A percentile compares a stretch with the other conserved stretches of the same genome.
These are phyloP conservation scores for Acholoe squamosa DNA, from an alignment of 2,888 invertebrate species.

Conservation along the genomic window DNA sequence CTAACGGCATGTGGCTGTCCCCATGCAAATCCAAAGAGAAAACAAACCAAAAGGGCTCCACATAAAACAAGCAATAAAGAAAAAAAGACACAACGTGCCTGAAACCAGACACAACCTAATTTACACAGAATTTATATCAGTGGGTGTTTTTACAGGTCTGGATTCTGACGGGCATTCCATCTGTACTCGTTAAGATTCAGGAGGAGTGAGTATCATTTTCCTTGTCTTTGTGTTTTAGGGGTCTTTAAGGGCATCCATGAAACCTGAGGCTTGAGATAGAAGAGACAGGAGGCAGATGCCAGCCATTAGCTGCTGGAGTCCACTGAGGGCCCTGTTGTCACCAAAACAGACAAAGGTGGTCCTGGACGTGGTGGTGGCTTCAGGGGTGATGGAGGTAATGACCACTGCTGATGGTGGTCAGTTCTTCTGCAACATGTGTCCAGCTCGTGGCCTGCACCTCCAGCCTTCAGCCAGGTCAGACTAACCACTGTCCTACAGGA, in stretches of 20 bases:
- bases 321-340: not conserved
- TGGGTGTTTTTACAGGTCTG: not conserved
- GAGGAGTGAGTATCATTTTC: not conserved
- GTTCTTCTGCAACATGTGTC: slow-evolving; percentile 38
- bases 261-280: not conserved
- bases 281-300: not conserved
- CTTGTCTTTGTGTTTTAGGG: not conserved
- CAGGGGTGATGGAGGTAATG: no score
- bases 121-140: not conserved
- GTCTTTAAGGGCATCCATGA: not conserved
- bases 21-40: not conserved
- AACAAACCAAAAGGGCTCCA: not conserved
- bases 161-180: not conserved
- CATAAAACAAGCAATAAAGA: no score
- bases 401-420: no score
- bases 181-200: no score
- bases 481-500: not conserved
- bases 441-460: slow-evolving; percentile 50
- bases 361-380: not conserved
- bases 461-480: slow-evolving; percentile 22
- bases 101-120: slow-evolving; percentile 12
- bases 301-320: not conserved
- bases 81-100: not conserved
- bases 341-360: not conserved
- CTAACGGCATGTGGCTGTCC: not conserved